These are phyloP conservation scores for Styela clava DNA, from an alignment of 23 tunicate species.

Conservation along the genomic window DNA sequence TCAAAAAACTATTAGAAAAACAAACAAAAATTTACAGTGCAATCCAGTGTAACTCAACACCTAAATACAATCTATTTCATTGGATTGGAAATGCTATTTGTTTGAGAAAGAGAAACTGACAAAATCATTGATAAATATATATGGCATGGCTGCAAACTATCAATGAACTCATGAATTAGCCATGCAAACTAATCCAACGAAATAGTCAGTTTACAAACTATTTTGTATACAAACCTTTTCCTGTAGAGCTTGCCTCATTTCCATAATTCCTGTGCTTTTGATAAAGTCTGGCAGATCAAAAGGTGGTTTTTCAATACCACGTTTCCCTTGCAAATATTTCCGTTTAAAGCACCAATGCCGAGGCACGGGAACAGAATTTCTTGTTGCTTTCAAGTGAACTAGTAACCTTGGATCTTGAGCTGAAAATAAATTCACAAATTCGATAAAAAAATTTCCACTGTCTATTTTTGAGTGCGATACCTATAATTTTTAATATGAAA, in stretches of 20 bases:
- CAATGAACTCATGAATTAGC: too few relatives aligned
- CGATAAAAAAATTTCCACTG: not conserved
- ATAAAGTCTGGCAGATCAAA: slow-evolving; percentile 97
- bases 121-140: too few relatives aligned
- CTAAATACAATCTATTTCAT: too few relatives aligned
- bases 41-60: too few relatives aligned
- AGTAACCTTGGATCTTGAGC: slow-evolving; percentile 95
- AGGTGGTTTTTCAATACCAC: slow-evolving; percentile 98
- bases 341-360: slow-evolving; percentile 99
- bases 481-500: not conserved
- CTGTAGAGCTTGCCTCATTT: slow-evolving; percentile 97
- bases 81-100: too few relatives aligned
- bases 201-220: too few relatives aligned
- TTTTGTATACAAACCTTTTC: slow-evolving; percentile 81
- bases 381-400: slow-evolving; percentile 89
- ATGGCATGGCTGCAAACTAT: too few relatives aligned
- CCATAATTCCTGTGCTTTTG: slow-evolving; percentile 98
- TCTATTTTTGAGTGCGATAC: too few relatives aligned
- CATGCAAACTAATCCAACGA: too few relatives aligned
- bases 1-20: too few relatives aligned
- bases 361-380: slow-evolving; percentile 96
- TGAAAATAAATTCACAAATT: slow-evolving; percentile 28
- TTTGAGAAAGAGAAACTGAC: too few relatives aligned
- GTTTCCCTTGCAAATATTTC: slow-evolving; percentile 91
- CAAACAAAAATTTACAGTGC: too few relatives aligned